These are phyloP conservation scores for Oedothorax gibbosus DNA, from an alignment of 1,140 invertebrate species.

Conservation along the genomic window DNA sequence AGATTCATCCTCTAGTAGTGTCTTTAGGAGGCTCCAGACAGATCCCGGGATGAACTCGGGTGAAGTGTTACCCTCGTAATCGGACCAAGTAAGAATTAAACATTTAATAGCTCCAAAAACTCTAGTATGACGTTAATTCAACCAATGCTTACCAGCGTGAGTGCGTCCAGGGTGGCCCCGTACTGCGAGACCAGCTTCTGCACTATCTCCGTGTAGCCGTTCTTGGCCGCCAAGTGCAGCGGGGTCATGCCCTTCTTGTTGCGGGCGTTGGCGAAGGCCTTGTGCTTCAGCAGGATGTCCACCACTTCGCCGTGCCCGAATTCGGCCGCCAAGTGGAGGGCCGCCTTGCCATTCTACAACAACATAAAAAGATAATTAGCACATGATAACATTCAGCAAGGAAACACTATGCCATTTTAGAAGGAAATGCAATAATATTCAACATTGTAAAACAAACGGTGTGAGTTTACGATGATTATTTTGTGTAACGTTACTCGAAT, in stretches of 20 bases:
- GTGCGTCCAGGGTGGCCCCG: slow-evolving; percentile 92
- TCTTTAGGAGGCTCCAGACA: too few species aligned
- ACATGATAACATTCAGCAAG: too few species aligned
- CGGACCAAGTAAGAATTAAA: too few species aligned
- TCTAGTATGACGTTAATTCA: too few species aligned
- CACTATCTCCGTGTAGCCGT: slow-evolving; percentile 90
- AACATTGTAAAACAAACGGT: neutral
- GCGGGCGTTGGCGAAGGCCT: slow-evolving; percentile 94
- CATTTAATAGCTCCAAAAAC: too few species aligned
- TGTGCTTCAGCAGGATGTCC: slow-evolving; percentile 93
- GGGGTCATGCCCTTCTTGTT: slow-evolving; percentile 83
- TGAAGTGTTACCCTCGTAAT: too few species aligned
- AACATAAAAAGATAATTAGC: neutral
- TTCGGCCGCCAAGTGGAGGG: slow-evolving; percentile 94
- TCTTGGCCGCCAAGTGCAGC: slow-evolving; percentile 85
- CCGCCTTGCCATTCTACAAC: slow-evolving; percentile 80
- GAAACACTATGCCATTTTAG: too few species aligned
- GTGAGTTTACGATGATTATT: too few species aligned
- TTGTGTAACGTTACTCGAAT: too few species aligned
- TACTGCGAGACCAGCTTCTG: slow-evolving; percentile 93
- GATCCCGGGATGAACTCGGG: too few species aligned
- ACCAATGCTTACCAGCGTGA: slow-evolving; percentile 84
- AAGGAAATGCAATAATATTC: too few species aligned
- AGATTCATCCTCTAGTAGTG: too few species aligned
- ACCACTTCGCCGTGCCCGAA: slow-evolving; percentile 90